phyloP scores from a whole-genome alignment of 2,113 vertebrate genomes.

The Myxocyprinus asiaticus region DNA sequence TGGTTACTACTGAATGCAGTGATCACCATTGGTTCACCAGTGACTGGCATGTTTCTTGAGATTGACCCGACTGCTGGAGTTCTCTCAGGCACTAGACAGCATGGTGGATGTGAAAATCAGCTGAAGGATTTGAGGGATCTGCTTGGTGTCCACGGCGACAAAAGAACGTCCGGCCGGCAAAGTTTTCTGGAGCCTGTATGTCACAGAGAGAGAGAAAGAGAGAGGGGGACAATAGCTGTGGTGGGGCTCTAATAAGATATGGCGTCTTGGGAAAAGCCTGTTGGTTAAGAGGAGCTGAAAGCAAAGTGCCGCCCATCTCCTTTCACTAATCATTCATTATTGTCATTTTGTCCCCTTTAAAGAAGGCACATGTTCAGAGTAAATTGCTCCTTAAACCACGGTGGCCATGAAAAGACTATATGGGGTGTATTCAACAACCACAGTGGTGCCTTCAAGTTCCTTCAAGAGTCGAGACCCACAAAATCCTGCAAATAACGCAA shows the following conservation, averaged over 20 bases:
- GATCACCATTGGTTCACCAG: not conserved
- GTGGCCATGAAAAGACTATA: constrained; percentile 37
- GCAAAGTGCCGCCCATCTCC: constrained; percentile 43
- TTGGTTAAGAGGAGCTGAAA: constrained; percentile 33
- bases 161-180: constrained; percentile 94
- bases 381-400: constrained; percentile 35
- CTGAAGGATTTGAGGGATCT: constrained; percentile 95
- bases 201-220: constrained; percentile 48
- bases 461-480: constrained; percentile 5
- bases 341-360: constrained; percentile 44
- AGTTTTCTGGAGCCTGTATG: constrained; percentile 86
- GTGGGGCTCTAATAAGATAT: constrained; percentile 46
- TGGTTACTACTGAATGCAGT: not conserved
- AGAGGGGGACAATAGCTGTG: constrained; percentile 51
- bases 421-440: not conserved
- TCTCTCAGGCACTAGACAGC: constrained; percentile 81
- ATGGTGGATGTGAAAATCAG: constrained; percentile 97
- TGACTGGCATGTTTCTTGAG: not conserved
- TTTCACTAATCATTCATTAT: constrained; percentile 55
- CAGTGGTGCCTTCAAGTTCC: not conserved
- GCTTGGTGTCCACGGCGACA: constrained; percentile 94
- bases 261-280: constrained; percentile 55
- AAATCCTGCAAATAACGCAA: not conserved
- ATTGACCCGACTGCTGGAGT: not conserved
- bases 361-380: constrained; percentile 27